Evolutionary conservation across 2,113 vertebrate species (phyloP), one percentile per base, ranked within the genome.

Genomic region (Donacobius atricapilla): DNA sequence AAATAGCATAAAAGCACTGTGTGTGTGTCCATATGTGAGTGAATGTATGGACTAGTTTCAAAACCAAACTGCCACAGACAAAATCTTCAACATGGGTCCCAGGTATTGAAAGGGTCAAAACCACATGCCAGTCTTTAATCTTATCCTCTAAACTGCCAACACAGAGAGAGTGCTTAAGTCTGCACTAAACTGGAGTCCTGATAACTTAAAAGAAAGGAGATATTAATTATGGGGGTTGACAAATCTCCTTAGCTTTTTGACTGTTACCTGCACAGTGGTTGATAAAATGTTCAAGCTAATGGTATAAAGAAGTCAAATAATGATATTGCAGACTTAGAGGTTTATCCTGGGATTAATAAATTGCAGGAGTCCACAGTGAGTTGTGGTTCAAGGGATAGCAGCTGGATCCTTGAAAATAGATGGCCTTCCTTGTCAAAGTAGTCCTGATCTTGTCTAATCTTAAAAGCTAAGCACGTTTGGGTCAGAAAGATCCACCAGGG

Each of bases 321-420:
- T 83, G 84, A 95, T 96, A 94, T 93, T 97, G 87, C 87, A 93
- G 94, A 90, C 50, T 95, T 96, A 95, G 61, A 89, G 87, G 81
- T 96, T 97, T 97, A 97, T 96, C 93, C 89, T 85, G 84, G 94
- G 93, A 96, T 97, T 96, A 96, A 95, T 96, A 93, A 93, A 97
- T 95, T 94, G 92, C 85, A 82, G 77, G 89, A 97, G 70, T 91
- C 91, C 63, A 18, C 78, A 51, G 78, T 66, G 93, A 96, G 93
- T 93, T 94, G 78, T 73, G 82, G 96, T 95, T 96, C 91, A 96
- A 96, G 75, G 95, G 85, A 94, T 94, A 94, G 94, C 93, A 97
- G 93, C 93, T 97, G 94, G 93, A 97, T 93, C 71, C 87, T 95
- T 86, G 95, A 83, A 94, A 96, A 96, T 94, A 97, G 95, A 96